Evolutionary conservation across 2,888 invertebrate genomes (phyloP), one percentile per base, ranked within the genome.

Genomic region (Spilarctia lutea): DNA sequence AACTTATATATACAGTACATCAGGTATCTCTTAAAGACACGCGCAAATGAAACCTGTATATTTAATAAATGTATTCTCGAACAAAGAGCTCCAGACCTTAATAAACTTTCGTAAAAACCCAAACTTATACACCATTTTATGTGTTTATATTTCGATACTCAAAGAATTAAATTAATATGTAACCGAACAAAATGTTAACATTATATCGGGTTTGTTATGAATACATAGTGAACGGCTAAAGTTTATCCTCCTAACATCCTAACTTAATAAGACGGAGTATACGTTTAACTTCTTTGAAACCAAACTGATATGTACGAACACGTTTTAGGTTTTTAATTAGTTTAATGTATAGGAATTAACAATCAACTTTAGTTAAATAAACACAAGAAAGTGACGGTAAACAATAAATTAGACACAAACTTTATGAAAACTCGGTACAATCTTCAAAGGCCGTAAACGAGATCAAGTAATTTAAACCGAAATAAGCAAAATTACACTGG

Each of bases 371-470:
- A 88, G 84, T 89, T 89, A 91, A 91, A 92, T 91, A 92, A 91
- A 93, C 91, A 90, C 88, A 90, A 92, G 90, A 92, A 89, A 92
- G 92, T 92, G 92, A 93, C 90, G 89, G 89, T 92, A 93, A 93
- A 94, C 94, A 94, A 94, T 94, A 94, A 95, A 94, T 94, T 94
- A 94, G 91, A 92, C 91, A 88, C 89, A 93, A 94, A 94, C 91
- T 95, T 94, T 91, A 90, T 77, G 90, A 91, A 93, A 94, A 94
- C 93, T 94, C 92, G 87, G 92, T 91, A 91, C 91, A 92, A 94
- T 94, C 92, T 94, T 93, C 94, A 93, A 95, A 94, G 92, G 89
- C 89, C 91, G 92, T 94, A 94, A 94, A 94, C 92, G 92, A 94
- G 93, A 94, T 95, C 93, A 93, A 94, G 93, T 93, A 93, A 94